Evolutionary conservation across 2,888 invertebrate species (phyloP).

Genomic region (Polydrusus tereticollis): DNA sequence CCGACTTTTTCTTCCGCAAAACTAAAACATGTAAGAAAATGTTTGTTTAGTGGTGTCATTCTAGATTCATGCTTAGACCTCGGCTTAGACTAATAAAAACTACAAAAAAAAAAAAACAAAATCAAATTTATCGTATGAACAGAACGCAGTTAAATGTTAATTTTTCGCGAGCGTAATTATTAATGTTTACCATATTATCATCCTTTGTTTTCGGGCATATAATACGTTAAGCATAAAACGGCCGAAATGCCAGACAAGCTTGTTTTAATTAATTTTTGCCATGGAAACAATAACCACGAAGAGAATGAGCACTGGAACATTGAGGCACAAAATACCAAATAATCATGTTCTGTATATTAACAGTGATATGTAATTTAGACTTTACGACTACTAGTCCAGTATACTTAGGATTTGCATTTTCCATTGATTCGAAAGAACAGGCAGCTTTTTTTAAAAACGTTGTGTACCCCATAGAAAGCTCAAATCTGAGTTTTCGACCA

Average conservation of each 20-base stretch:
- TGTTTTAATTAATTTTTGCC: slow-evolving; percentile 19
- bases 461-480: no score
- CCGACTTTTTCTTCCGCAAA: no score
- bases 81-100: no score
- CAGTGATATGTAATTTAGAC: background rate
- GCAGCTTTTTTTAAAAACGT: no score
- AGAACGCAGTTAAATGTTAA: background rate
- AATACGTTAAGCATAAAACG: background rate
- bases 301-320: background rate
- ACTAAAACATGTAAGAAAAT: no score
- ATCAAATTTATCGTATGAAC: no score
- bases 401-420: background rate
- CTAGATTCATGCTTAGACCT: no score
- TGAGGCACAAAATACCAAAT: background rate
- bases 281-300: slow-evolving; percentile 2
- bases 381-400: no score
- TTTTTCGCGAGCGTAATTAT: background rate
- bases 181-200: background rate
- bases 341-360: background rate
- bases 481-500: no score
- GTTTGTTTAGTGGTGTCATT: no score
- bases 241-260: background rate
- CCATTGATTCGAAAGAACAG: background rate
- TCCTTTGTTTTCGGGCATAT: background rate
- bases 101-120: no score